phyloP scores from a whole-genome alignment of 2,888 invertebrate species.

The Microctonus hyperodae region DNA sequence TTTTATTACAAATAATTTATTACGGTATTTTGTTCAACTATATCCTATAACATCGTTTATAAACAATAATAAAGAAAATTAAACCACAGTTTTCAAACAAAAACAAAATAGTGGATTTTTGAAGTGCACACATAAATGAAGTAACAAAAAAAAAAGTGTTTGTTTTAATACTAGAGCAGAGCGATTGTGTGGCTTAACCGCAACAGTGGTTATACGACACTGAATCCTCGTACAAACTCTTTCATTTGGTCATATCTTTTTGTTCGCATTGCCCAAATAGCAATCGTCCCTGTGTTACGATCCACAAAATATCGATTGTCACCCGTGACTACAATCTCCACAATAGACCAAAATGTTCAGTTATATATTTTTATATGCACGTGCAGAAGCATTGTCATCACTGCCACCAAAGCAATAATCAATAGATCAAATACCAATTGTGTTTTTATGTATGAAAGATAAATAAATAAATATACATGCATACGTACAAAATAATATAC shows the following conservation, averaged over 20 bases:
- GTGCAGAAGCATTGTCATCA: neutral
- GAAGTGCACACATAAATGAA: no score
- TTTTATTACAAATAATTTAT: no score
- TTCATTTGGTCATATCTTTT: neutral
- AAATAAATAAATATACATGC: no score
- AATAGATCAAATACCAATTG: neutral
- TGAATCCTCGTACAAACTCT: slow-evolving; percentile 2
- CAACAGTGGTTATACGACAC: neutral
- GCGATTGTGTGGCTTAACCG: neutral
- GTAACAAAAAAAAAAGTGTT: neutral
- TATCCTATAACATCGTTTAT: no score
- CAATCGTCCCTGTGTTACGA: neutral
- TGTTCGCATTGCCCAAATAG: neutral
- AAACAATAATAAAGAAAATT: no score
- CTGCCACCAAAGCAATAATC: neutral
- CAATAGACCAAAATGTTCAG: neutral
- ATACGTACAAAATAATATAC: no score
- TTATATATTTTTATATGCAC: neutral
- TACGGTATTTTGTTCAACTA: no score
- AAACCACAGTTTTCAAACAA: no score
- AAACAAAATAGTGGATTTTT: no score
- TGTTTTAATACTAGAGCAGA: neutral
- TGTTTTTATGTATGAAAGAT: neutral
- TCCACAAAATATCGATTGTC: neutral
- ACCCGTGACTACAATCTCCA: neutral